Base-by-base conservation (phyloP, 2,888 invertebrate species). In the Alloscopus bannaensis region DNA sequence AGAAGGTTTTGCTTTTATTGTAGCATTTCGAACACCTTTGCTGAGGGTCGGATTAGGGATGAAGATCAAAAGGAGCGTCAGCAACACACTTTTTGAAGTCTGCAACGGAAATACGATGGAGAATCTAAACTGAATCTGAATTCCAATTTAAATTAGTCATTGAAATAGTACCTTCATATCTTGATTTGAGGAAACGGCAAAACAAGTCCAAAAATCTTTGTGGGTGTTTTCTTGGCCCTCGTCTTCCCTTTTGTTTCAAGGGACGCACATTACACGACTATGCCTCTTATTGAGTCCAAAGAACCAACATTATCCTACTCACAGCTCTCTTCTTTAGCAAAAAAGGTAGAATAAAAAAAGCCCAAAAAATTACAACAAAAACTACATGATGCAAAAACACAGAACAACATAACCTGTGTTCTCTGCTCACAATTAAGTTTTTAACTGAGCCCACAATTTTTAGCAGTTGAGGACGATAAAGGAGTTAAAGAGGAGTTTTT, bases 371-470 rank as follows among this genome's bases (percentile, higher is more conserved):
- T 20, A 60, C 59, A 71, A 42, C 22, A 62, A 3, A 26, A 31
- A 26, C 3, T 55, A 26, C 11, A n/a, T 50, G 50, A 40, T 68
- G 22, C 3, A 28, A 57, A n/a, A 29, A 13, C 42, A 29, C 55
- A 40, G n/a, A n/a, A n/a, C n/a, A n/a, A n/a, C n/a, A n/a, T n/a
- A 24, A 55, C 11, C 20, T 8, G 6, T 20, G 8, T 59, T 59
- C 47, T 31, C 50, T n/a, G 0, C 20, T 31, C 73, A 40, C 16
- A n/a, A 29, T 42, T 20, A 47, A 42, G 13, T 55, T 55, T 42
- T 1, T 26, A 65, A 73, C 73, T 73, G 65, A 73, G 26, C 20
- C n/a, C n/a, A n/a, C n/a, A n/a, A n/a, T n/a, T n/a, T n/a, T n/a
- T n/a, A n/a, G n/a, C n/a, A n/a, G n/a, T n/a, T n/a, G n/a, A n/a